These are phyloP conservation scores for Emys orbicularis DNA, from an alignment of 2,797 vertebrate species.

Conservation along the genomic window DNA sequence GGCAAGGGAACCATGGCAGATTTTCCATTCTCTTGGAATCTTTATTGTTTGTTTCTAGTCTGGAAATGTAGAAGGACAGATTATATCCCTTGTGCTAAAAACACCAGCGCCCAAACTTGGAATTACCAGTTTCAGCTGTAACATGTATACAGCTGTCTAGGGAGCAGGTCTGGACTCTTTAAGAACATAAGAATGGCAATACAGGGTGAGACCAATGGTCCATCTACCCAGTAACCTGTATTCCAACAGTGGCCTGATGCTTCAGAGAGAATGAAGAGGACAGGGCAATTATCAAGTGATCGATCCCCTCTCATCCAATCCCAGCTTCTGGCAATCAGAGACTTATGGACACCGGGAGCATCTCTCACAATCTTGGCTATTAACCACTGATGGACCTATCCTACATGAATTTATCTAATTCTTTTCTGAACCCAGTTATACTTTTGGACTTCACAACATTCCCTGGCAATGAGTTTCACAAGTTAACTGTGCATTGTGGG, in stretches of 20 bases:
- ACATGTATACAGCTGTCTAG: neutral
- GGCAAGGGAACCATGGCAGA: neutral
- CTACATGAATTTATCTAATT: neutral
- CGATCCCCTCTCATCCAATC: neutral
- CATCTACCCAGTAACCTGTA: neutral
- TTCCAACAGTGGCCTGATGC: neutral
- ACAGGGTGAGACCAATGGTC: neutral
- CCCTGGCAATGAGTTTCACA: neutral
- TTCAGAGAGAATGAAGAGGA: neutral
- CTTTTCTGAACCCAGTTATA: neutral
- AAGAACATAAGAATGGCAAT: neutral
- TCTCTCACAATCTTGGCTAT: neutral
- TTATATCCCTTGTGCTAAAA: neutral
- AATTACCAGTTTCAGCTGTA: neutral
- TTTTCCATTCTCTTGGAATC: neutral
- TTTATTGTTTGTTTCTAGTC: neutral
- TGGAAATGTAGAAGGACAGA: neutral
- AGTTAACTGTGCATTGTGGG: neutral
- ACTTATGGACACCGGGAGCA: neutral
- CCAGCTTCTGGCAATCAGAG: neutral
- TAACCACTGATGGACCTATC: neutral
- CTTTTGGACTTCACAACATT: neutral
- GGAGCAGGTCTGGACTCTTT: neutral
- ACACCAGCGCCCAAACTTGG: neutral
- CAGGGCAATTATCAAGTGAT: neutral